Evolutionary conservation across 2,888 invertebrate genomes (phyloP).

Genomic region (Sphinx pinastri): DNA sequence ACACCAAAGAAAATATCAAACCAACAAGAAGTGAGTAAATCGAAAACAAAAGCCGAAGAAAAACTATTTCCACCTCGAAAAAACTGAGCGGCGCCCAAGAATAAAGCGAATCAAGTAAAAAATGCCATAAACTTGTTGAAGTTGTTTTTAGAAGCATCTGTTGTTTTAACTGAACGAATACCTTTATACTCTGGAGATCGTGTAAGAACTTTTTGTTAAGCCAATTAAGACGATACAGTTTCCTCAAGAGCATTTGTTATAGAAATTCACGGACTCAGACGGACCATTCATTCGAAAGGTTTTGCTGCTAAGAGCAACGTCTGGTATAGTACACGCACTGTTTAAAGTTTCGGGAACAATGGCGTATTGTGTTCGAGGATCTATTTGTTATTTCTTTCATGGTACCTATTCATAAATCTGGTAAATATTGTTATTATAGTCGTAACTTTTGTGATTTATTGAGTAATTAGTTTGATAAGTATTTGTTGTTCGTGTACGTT

Average conservation of each 20-base stretch:
- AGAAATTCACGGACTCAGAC: conserved; percentile 68
- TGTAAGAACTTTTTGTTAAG: conserved; percentile 62
- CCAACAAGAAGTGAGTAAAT: conserved; percentile 9
- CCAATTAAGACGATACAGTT: conserved; percentile 68
- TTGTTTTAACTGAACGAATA: conserved; percentile 38
- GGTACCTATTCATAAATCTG: conserved; percentile 48
- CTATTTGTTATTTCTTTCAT: conserved; percentile 56
- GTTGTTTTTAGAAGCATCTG: conserved; percentile 44
- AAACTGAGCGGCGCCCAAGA: conserved; percentile 26
- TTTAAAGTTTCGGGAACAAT: conserved; percentile 68
- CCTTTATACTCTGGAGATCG: conserved; percentile 34
- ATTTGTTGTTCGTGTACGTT: conserved; percentile 26
- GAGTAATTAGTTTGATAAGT: conserved; percentile 7
- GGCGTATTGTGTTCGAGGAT: conserved; percentile 64
- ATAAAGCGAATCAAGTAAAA: conserved; percentile 35
- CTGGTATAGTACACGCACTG: conserved; percentile 65
- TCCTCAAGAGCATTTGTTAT: conserved; percentile 57
- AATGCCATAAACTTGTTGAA: conserved; percentile 33
- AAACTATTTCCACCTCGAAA: conserved; percentile 17
- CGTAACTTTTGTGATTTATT: conserved; percentile 15
- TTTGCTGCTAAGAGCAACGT: conserved; percentile 65
- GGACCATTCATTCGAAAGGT: conserved; percentile 65
- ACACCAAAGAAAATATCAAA: neutral
- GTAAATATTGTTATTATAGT: conserved; percentile 24
- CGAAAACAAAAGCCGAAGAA: conserved; percentile 10